Evolutionary conservation across 2,113 vertebrate species (phyloP).

Genomic region (Oostethus manadensis): DNA sequence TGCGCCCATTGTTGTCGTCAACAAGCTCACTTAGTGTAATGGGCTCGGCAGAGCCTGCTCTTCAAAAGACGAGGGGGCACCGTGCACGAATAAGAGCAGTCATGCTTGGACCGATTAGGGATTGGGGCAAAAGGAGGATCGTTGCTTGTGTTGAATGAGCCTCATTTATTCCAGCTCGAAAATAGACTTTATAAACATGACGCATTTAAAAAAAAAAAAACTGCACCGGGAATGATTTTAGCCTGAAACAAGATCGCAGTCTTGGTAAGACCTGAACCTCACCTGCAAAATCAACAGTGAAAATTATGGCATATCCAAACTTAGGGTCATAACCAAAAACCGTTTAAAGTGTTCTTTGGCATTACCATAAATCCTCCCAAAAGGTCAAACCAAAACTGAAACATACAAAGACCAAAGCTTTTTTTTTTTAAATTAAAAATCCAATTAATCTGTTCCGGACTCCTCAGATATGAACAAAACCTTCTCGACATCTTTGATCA

Average conservation of each 20-base stretch:
- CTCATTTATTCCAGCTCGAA: conserved; percentile 34
- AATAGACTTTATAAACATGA: conserved; percentile 20
- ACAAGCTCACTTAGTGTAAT: conserved; percentile 66
- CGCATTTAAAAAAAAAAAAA: background rate
- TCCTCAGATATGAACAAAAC: no score
- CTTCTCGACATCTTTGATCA: no score
- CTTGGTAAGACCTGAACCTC: background rate
- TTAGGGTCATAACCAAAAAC: background rate
- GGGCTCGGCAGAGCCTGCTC: conserved; percentile 43
- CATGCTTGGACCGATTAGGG: conserved; percentile 59
- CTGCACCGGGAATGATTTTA: background rate
- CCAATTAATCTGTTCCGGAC: no score
- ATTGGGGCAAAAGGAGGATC: conserved; percentile 41
- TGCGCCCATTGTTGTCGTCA: conserved; percentile 58
- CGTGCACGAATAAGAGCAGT: conserved; percentile 56
- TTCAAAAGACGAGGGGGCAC: conserved; percentile 52
- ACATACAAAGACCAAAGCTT: no score
- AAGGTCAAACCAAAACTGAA: no score
- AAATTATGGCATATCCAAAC: background rate
- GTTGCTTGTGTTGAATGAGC: conserved; percentile 43
- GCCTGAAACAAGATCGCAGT: background rate
- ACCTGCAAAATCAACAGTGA: background rate
- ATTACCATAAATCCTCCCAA: no score
- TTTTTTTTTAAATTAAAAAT: no score
- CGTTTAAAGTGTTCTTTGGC: no score